Conservation (phyloP, 2,888 invertebrate genomes). For the Cheilosia pagana region DNA sequence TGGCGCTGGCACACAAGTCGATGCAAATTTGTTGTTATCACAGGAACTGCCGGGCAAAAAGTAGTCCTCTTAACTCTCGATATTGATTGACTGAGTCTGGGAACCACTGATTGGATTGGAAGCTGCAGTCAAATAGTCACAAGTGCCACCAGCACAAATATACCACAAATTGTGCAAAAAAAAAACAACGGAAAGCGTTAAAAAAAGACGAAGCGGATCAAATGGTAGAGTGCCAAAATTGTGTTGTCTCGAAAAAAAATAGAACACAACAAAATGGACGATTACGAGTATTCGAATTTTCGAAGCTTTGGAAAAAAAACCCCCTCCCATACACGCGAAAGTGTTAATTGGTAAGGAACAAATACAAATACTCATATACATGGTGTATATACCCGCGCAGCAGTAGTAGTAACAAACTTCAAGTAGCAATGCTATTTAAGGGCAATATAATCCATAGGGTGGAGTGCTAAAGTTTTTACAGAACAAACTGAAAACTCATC, state of each 20-base stretch:
- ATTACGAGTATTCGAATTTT: conserved; percentile 39
- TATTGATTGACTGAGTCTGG: conserved; percentile 64
- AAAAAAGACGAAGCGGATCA: conserved; percentile 22
- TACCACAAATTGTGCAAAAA: conserved; percentile 20
- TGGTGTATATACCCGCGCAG: not conserved
- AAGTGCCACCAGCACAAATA: conserved; percentile 2
- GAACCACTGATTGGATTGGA: conserved; percentile 55
- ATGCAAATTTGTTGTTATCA: conserved; percentile 19
- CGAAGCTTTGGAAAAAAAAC: conserved; percentile 17
- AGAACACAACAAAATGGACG: conserved; percentile 12
- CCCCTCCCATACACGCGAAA: conserved; percentile 18
- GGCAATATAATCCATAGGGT: conserved; percentile 37
- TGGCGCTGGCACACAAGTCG: not conserved
- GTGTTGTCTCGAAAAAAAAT: conserved; percentile 9
- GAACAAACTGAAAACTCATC: conserved; percentile 35
- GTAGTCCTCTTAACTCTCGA: conserved; percentile 30
- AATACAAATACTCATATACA: too few relatives aligned
- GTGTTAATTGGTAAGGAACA: conserved; percentile 54
- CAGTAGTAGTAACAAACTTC: not conserved
- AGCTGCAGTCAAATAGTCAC: conserved; percentile 34
- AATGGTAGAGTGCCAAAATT: conserved; percentile 52
- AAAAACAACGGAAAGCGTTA: not conserved
- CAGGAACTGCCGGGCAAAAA: not conserved
- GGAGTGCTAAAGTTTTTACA: conserved; percentile 45
- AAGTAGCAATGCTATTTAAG: not conserved